Conservation (phyloP, 2,797 vertebrate species). For the Urophycis tenuis region DNA sequence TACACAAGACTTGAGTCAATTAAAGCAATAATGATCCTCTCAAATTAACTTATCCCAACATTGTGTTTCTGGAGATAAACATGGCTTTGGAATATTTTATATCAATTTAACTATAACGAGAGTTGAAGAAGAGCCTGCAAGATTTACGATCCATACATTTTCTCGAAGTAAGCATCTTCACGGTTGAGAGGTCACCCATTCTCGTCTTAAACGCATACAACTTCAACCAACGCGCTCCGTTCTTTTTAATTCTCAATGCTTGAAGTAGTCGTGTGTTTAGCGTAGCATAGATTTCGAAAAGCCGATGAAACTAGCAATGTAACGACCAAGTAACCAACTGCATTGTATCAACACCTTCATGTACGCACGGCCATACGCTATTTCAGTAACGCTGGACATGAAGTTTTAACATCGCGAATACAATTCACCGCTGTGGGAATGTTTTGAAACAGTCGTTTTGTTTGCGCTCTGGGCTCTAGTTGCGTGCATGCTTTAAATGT, state of each 20-base stretch:
- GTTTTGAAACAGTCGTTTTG: not conserved
- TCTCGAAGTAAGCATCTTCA: not conserved
- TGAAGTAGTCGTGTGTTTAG: slow-evolving; percentile 9
- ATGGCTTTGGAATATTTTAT: slow-evolving; percentile 5
- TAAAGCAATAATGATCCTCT: slow-evolving; percentile 60
- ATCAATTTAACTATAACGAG: not conserved
- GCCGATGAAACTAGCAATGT: slow-evolving; percentile 8
- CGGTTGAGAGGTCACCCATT: not conserved
- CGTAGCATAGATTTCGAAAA: slow-evolving; percentile 6
- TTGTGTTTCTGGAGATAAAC: slow-evolving; percentile 20
- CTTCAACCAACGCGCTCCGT: not conserved
- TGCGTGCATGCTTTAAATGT: slow-evolving; percentile 45
- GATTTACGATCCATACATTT: not conserved
- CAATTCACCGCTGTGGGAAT: slow-evolving; percentile 9
- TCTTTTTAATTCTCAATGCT: not conserved
- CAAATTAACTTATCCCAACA: slow-evolving; percentile 12
- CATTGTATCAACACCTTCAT: slow-evolving; percentile 24
- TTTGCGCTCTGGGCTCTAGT: slow-evolving; percentile 12
- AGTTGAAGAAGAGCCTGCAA: not conserved
- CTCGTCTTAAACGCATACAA: not conserved
- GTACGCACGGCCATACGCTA: slow-evolving; percentile 12
- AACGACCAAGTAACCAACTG: slow-evolving; percentile 15
- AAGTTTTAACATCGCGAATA: not conserved
- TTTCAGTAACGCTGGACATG: slow-evolving; percentile 9
- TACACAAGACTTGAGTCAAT: slow-evolving; percentile 28